These are phyloP conservation scores for Bombus waltoni DNA, from an alignment of 1,140 invertebrate genomes.

Conservation along the genomic window DNA sequence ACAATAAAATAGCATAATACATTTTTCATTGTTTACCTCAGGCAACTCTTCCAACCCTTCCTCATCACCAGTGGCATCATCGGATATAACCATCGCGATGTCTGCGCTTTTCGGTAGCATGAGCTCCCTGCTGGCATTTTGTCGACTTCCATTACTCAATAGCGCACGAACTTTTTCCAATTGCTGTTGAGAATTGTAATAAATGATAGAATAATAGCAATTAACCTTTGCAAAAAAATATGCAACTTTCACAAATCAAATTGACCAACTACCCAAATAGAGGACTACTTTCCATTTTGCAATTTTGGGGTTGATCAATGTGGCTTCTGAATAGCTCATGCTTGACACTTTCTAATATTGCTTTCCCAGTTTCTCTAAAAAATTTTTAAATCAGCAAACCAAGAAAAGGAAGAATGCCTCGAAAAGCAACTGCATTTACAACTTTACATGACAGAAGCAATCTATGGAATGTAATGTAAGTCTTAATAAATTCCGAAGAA, in stretches of 20 bases:
- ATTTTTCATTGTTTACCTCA: slow-evolving; percentile 61
- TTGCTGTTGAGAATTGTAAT: not conserved
- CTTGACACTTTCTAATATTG: too few relatives aligned
- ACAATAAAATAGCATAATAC: rapidly evolving
- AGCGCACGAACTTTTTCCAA: slow-evolving; percentile 83
- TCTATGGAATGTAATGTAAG: not conserved
- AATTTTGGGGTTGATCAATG: not conserved
- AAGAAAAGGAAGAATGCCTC: not conserved
- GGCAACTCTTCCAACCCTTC: slow-evolving; percentile 75
- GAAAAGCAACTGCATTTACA: not conserved
- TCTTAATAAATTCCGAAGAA: not conserved
- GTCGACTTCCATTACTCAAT: slow-evolving; percentile 82
- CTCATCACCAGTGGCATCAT: slow-evolving; percentile 70
- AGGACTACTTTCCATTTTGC: not conserved
- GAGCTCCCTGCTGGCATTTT: slow-evolving; percentile 83
- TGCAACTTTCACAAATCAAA: not conserved
- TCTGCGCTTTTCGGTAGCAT: slow-evolving; percentile 86
- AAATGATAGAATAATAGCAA: not conserved
- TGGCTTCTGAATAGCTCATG: not conserved
- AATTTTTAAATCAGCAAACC: too few relatives aligned
- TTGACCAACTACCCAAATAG: not conserved
- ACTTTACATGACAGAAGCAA: not conserved
- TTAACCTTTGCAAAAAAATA: not conserved
- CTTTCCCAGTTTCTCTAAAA: too few relatives aligned
- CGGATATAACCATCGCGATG: slow-evolving; percentile 85